Evolutionary conservation across 1,140 invertebrate species (phyloP).

Genomic region (Telenomus remus): DNA sequence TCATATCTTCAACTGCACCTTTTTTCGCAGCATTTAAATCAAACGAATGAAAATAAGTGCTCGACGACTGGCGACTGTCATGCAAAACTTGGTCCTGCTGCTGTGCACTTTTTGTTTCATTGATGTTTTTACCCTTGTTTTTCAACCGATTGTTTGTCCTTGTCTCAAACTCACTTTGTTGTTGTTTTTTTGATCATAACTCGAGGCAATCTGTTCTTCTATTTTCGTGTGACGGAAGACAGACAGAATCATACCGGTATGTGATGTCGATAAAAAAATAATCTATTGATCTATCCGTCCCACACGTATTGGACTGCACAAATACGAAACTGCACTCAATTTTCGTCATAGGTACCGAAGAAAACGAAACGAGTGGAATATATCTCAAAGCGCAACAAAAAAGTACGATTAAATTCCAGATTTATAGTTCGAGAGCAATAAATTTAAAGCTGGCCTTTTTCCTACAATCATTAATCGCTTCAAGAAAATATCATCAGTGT

Average conservation of each 20-base stretch:
- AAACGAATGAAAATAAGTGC: conserved; percentile 43
- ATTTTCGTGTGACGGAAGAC: conserved; percentile 36
- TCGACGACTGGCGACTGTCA: conserved; percentile 36
- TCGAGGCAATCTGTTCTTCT: conserved; percentile 20
- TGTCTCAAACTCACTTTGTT: conserved; percentile 9
- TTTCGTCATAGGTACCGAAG: conserved; percentile 43
- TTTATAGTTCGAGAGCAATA: conserved; percentile 35
- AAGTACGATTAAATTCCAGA: conserved; percentile 49
- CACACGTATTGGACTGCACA: conserved; percentile 32
- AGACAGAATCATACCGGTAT: conserved; percentile 35
- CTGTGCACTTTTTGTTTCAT: conserved; percentile 32
- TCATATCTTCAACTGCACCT: conserved; percentile 40
- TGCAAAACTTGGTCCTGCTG: conserved; percentile 48
- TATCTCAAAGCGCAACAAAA: conserved; percentile 24
- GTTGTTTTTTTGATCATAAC: conserved; percentile 19
- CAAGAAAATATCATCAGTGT: too few relatives aligned
- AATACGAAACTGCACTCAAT: conserved; percentile 43
- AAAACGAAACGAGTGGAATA: conserved; percentile 34
- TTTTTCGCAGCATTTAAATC: conserved; percentile 47
- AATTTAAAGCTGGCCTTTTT: too few relatives aligned
- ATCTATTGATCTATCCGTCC: conserved; percentile 48
- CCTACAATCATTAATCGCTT: too few relatives aligned
- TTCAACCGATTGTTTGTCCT: background rate
- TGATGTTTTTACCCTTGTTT: background rate
- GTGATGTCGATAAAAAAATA: conserved; percentile 43